Conservation (phyloP, 2,113 vertebrate species). For the Megaceryle maxima region DNA sequence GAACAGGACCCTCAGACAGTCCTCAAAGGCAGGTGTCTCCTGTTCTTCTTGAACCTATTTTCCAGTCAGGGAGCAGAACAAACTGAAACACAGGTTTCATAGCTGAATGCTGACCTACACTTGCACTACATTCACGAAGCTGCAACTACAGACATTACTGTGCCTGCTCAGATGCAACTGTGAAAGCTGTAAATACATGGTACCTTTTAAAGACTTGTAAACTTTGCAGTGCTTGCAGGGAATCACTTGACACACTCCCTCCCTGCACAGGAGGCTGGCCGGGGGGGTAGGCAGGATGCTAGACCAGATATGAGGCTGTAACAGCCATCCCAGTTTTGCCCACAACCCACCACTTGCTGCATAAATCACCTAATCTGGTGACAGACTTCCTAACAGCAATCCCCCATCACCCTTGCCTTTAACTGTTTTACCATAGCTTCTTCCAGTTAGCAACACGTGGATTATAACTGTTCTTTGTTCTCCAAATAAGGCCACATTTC, state of each 20-base stretch:
- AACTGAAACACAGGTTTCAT: background rate
- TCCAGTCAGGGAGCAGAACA: background rate
- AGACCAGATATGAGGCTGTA: rapidly evolving
- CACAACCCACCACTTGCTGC: background rate
- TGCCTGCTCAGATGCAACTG: background rate
- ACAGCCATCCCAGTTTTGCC: background rate
- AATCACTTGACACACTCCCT: background rate
- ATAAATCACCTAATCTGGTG: background rate
- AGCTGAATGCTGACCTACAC: background rate
- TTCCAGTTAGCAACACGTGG: background rate
- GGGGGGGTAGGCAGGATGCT: background rate
- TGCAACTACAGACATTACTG: background rate
- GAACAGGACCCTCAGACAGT: background rate
- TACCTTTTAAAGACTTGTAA: background rate
- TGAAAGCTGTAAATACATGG: background rate
- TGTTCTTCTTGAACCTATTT: background rate
- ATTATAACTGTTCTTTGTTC: background rate
- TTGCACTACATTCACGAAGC: background rate
- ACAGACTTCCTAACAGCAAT: background rate
- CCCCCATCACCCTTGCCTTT: rapidly evolving
- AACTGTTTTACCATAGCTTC: background rate
- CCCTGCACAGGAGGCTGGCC: background rate
- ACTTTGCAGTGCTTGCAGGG: background rate
- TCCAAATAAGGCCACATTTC: background rate
- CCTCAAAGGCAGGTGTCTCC: background rate